phyloP scores from a whole-genome alignment of 1,140 invertebrate species.

The Nasonia giraulti region DNA sequence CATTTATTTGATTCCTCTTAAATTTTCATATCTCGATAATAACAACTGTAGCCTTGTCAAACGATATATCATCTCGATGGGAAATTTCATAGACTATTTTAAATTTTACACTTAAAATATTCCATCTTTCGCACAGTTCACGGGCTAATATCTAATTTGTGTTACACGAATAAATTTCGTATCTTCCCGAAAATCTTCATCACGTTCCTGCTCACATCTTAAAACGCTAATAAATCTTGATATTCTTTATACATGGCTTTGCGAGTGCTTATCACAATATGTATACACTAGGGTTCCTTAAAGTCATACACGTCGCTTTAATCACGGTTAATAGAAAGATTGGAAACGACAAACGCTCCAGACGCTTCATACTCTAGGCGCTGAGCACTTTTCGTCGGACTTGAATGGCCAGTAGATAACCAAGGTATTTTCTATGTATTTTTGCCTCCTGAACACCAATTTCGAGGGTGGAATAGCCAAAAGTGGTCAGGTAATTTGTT shows the following conservation, averaged over 20 bases:
- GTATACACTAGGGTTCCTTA: conserved; percentile 55
- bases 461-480: too few species aligned
- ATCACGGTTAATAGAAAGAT: conserved; percentile 49
- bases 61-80: conserved; percentile 60
- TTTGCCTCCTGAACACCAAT: too few species aligned
- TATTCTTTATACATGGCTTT: conserved; percentile 65
- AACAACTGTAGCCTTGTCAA: conserved; percentile 61
- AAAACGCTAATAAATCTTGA: conserved; percentile 50
- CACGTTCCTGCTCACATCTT: conserved; percentile 27
- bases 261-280: conserved; percentile 66
- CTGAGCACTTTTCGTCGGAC: too few species aligned
- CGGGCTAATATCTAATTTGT: conserved; percentile 49
- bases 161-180: conserved; percentile 49
- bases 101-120: conserved; percentile 62
- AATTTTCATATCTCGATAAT: conserved; percentile 55
- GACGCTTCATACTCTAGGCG: not conserved
- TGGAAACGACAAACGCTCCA: conserved; percentile 40
- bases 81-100: conserved; percentile 60
- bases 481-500: too few species aligned
- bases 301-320: conserved; percentile 40
- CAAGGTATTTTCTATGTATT: too few species aligned
- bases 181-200: conserved; percentile 29
- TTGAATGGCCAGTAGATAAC: too few species aligned
- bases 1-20: conserved; percentile 57
- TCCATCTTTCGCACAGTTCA: conserved; percentile 51